Conservation (phyloP, 2,888 invertebrate species). For the Dioctria linearis region DNA sequence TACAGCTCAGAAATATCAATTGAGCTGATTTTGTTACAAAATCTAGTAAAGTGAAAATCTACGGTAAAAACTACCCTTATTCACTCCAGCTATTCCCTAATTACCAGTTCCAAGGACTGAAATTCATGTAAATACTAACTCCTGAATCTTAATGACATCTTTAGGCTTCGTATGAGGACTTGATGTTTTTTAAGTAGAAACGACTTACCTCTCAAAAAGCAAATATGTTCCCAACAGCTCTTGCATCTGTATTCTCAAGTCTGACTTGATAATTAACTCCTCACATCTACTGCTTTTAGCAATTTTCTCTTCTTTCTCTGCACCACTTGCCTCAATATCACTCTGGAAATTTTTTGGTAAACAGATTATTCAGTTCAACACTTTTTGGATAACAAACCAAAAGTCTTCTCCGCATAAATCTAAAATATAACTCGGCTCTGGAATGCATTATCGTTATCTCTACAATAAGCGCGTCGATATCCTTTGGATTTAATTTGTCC, state of each 20-base stretch:
- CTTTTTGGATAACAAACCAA: slow-evolving; percentile 72
- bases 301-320: slow-evolving; percentile 72
- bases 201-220: slow-evolving; percentile 82
- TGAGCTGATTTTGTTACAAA: too few relatives aligned
- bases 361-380: neutral
- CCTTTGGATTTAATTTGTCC: slow-evolving; percentile 83
- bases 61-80: too few relatives aligned
- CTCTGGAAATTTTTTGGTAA: slow-evolving; percentile 68
- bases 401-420: slow-evolving; percentile 86
- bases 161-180: too few relatives aligned
- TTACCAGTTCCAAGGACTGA: too few relatives aligned
- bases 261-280: slow-evolving; percentile 79
- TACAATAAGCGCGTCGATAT: slow-evolving; percentile 87
- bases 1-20: too few relatives aligned
- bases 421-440: slow-evolving; percentile 90
- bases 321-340: slow-evolving; percentile 76
- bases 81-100: too few relatives aligned
- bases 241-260: slow-evolving; percentile 83
- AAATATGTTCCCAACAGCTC: slow-evolving; percentile 91
- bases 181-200: too few relatives aligned
- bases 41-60: too few relatives aligned
- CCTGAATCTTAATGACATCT: too few relatives aligned
- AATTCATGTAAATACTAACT: too few relatives aligned
- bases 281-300: slow-evolving; percentile 74
- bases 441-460: slow-evolving; percentile 95